phyloP scores from a whole-genome alignment of 92 coral and sea anemone species.

The Muricea muricata region DNA sequence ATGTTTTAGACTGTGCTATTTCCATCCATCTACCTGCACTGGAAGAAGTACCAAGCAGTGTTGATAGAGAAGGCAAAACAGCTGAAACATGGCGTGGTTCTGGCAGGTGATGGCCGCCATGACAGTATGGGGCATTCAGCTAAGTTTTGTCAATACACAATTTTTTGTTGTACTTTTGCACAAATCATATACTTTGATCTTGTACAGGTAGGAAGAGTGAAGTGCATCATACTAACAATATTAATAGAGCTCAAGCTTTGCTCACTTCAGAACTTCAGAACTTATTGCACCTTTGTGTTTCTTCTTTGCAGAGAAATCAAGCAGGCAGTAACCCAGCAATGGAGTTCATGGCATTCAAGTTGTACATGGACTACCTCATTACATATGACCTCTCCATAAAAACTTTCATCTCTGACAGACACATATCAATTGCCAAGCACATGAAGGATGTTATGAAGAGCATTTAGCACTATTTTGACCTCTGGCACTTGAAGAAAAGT shows the following conservation, averaged over 20 bases:
- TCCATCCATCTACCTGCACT: neutral
- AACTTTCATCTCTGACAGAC: conserved; percentile 58
- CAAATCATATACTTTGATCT: neutral
- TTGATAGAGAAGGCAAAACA: neutral
- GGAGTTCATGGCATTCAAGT: conserved; percentile 45
- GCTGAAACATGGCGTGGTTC: neutral
- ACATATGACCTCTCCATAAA: too few relatives aligned
- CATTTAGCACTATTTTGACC: neutral
- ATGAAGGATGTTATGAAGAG: conserved; percentile 55
- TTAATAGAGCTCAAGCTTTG: neutral
- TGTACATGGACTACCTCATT: conserved; percentile 40
- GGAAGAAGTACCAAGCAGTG: neutral
- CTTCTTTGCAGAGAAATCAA: conserved; percentile 22
- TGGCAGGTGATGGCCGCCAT: conserved; percentile 13
- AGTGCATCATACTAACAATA: too few relatives aligned
- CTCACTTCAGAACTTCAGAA: too few relatives aligned
- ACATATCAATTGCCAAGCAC: conserved; percentile 64
- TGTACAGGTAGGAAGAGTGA: conserved; percentile 6
- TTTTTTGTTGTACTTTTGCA: conserved; percentile 1
- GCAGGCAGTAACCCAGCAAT: conserved; percentile 43
- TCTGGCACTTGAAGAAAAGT: conserved; percentile 70
- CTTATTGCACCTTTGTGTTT: neutral
- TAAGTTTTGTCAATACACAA: neutral
- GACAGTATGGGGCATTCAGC: conserved; percentile 11
- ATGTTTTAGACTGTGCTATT: conserved; percentile 20